Conservation (phyloP, 1,140 invertebrate species). For the Ephestia elutella region DNA sequence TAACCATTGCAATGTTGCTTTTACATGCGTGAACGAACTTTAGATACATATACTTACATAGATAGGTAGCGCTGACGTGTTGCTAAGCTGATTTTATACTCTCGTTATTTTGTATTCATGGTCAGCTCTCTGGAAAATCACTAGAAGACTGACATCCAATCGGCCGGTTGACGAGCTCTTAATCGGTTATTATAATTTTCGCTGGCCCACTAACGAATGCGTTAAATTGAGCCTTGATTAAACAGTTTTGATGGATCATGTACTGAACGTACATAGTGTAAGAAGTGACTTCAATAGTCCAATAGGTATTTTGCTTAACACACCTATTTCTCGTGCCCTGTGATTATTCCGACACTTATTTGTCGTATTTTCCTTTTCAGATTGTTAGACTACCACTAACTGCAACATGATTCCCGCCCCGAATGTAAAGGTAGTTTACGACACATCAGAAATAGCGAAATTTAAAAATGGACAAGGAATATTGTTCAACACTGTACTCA, state of each 20-base stretch:
- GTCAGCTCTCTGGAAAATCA: slow-evolving; percentile 44
- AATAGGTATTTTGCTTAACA: no score
- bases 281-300: no score
- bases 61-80: no score
- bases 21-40: no score
- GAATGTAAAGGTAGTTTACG: background rate
- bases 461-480: background rate
- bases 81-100: background rate
- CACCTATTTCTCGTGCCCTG: no score
- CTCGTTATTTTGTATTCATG: background rate
- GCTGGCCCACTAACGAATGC: slow-evolving; percentile 24
- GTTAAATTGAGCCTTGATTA: slow-evolving; percentile 29
- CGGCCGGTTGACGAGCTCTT: slow-evolving; percentile 46
- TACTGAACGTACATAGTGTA: no score
- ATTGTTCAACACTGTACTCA: slow-evolving; percentile 32
- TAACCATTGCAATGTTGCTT: no score
- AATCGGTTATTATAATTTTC: slow-evolving; percentile 62
- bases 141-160: slow-evolving; percentile 46
- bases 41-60: no score
- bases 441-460: background rate
- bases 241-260: background rate
- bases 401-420: background rate
- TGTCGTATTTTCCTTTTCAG: background rate
- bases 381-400: background rate
- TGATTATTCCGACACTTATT: no score